Evolutionary conservation across 2,888 invertebrate genomes (phyloP), one percentile per base, ranked within the genome.

Genomic region (Tenthredo notha): DNA sequence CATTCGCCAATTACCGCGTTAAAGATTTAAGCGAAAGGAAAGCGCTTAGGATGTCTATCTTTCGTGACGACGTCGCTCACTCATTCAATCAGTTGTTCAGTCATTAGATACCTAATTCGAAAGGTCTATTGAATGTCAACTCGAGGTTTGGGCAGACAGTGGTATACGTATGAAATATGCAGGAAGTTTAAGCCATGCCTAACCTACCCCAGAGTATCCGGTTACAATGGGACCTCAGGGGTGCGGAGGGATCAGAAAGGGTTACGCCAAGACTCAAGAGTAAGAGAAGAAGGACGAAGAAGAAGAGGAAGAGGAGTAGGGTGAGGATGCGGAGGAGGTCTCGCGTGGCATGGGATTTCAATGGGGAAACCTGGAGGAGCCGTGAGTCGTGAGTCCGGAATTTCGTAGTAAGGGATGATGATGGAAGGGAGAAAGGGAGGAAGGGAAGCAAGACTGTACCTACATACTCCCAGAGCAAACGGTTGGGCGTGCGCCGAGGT

Each of bases 401-500:
- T 77, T 33, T 29, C 40, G 18, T 29, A 54, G 54, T 29, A 21
- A 61, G 80, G 61, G 80, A 65, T 65, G 58, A 37, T 40, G 61
- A 43, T 25, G 54, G 77, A 4, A 77, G 77, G 50, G 77, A 1
- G 37, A 37, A 58, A 82, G 65, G 67, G 82, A 18, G 29, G 65
- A 40, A 80, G 33, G 65, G 67, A 80, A 2, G 77, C 77, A 77
- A 54, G 40, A 61, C 61, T 18, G 58, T 80, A 80, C 61, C 61
- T 61, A 58, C 80, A 15, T 77, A 77, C 47, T 37, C 33, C 21
- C 37, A 58, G 61, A 58, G 80, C 61, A 80, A 83, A 83, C 29
- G 83, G 67, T 83, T 47, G 83, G 47, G 83, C 83, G 50, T 83
- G 83, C 83, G 83, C 83, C 83, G 83, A 83, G 67, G 47, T 65